Evolutionary conservation across 2,797 vertebrate species (phyloP).

Genomic region (Melanotaenia maccullochi): DNA sequence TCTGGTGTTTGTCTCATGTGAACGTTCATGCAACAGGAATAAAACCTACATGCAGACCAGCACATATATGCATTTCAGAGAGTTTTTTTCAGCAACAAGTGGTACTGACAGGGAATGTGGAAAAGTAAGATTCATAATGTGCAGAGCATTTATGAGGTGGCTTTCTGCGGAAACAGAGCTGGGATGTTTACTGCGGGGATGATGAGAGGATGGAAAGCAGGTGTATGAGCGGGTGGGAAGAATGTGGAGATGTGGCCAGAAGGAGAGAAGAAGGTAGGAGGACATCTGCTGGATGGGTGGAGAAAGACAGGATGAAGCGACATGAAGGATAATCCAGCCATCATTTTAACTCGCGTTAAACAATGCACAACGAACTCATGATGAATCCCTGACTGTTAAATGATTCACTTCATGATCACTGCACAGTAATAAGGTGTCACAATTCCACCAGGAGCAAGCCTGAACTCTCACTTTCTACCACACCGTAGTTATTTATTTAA

Average conservation of each 20-base stretch:
- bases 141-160: not conserved
- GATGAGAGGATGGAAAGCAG: not conserved
- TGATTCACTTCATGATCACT: too few relatives aligned
- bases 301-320: not conserved
- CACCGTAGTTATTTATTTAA: too few relatives aligned
- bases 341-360: too few relatives aligned
- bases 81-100: not conserved
- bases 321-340: too few relatives aligned
- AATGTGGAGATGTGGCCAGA: not conserved
- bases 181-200: not conserved
- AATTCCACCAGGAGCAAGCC: too few relatives aligned
- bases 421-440: too few relatives aligned
- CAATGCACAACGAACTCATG: too few relatives aligned
- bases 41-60: not conserved
- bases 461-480: too few relatives aligned
- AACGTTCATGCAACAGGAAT: not conserved
- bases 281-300: slow-evolving; percentile 11
- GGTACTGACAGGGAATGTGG: not conserved
- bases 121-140: not conserved
- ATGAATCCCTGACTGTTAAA: too few relatives aligned
- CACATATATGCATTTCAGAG: not conserved
- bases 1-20: not conserved
- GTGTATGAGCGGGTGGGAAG: not conserved
- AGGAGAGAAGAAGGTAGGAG: not conserved
- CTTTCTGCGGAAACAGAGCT: not conserved